A percentile compares a stretch with the other conserved stretches of the same genome.
phyloP scores from a whole-genome alignment of 2,888 invertebrate species.

The Boloria selene region DNA sequence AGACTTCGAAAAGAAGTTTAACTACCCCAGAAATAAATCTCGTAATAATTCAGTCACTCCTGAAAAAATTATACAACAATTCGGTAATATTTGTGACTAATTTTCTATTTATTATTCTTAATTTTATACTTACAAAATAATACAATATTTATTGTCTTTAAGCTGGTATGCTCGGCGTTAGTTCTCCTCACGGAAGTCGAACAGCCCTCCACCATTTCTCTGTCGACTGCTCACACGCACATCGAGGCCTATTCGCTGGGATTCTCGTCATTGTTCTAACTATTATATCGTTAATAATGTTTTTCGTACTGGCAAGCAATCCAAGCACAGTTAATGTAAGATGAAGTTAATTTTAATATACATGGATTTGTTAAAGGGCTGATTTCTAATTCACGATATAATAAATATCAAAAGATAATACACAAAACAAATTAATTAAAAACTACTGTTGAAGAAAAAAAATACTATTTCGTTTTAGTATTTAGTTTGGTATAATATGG shows the following conservation, averaged over 20 bases:
- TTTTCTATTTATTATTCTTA: slow-evolving; percentile 5
- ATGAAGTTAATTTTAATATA: slow-evolving; percentile 25
- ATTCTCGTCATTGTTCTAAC: slow-evolving; percentile 90
- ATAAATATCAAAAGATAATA: background rate
- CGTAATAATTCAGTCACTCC: slow-evolving; percentile 77
- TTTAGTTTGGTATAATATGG: no score
- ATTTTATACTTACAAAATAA: background rate
- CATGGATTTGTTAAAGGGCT: background rate
- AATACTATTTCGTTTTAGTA: no score
- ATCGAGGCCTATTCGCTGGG: slow-evolving; percentile 88
- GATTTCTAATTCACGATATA: background rate
- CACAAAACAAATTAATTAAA: background rate
- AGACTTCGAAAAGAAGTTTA: slow-evolving; percentile 73
- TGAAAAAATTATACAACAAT: slow-evolving; percentile 78
- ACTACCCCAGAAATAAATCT: slow-evolving; percentile 65
- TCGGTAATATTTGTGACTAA: slow-evolving; percentile 54
- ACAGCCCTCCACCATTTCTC: slow-evolving; percentile 85
- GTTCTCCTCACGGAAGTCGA: slow-evolving; percentile 69
- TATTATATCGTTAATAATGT: slow-evolving; percentile 93
- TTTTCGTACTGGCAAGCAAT: slow-evolving; percentile 90
- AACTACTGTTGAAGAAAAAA: no score
- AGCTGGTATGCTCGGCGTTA: slow-evolving; percentile 82
- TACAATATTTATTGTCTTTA: slow-evolving; percentile 47
- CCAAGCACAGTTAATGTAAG: slow-evolving; percentile 81
- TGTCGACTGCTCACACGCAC: slow-evolving; percentile 92